These are phyloP conservation scores for Puntigrus tetrazona DNA, from an alignment of 2,113 vertebrate genomes.

Conservation along the genomic window DNA sequence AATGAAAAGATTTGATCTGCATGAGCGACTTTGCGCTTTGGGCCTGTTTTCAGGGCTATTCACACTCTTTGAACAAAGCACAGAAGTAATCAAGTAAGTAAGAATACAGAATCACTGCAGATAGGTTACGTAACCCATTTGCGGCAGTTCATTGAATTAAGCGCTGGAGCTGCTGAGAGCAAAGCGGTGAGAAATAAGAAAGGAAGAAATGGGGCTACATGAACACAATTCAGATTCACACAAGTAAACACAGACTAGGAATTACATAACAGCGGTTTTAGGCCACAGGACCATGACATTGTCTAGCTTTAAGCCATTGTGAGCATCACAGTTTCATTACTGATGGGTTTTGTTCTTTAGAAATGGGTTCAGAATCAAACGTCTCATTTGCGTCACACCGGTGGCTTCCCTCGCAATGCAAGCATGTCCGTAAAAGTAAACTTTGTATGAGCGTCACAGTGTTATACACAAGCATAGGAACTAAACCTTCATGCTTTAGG, in stretches of 20 bases:
- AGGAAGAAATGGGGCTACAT: conserved; percentile 21
- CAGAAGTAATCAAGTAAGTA: conserved; percentile 44
- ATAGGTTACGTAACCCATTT: conserved; percentile 54
- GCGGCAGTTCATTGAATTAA: conserved; percentile 57
- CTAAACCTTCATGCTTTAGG: conserved; percentile 19
- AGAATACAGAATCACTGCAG: conserved; percentile 57
- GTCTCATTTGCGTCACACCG: not conserved
- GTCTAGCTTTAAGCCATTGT: conserved; percentile 14
- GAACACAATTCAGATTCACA: conserved; percentile 29
- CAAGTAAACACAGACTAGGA: conserved; percentile 66
- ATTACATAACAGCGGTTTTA: conserved; percentile 52
- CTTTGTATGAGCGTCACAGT: conserved; percentile 42
- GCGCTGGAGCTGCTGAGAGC: conserved; percentile 45
- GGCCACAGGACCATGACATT: conserved; percentile 3
- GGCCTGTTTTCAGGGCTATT: conserved; percentile 15
- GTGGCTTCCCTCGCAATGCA: conserved; percentile 36
- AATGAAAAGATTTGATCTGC: conserved; percentile 2
- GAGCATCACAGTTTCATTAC: conserved; percentile 21
- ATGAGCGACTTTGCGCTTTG: not conserved
- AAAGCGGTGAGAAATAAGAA: conserved; percentile 31
- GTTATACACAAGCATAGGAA: conserved; percentile 31
- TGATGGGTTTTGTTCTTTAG: not conserved
- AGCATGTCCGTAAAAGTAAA: not conserved
- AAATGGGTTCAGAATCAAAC: not conserved
- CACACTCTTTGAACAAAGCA: conserved; percentile 30